Percentiles rank a stretch among this genome's conserved stretches.
These are phyloP conservation scores for Tipula unca DNA, from an alignment of 2,888 invertebrate genomes.

Conservation along the genomic window DNA sequence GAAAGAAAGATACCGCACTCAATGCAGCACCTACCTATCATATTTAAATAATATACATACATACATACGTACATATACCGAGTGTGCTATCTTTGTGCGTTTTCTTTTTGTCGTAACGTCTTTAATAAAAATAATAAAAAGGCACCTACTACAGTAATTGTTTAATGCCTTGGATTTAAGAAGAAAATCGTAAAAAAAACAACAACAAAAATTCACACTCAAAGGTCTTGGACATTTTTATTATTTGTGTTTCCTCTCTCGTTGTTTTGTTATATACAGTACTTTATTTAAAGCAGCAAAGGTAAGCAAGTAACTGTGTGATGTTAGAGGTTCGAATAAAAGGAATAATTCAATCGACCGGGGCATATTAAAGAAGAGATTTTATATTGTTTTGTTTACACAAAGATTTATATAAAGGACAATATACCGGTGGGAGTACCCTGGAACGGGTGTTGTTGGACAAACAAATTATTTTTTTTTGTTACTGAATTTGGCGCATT, in stretches of 20 bases:
- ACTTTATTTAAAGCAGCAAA: not conserved
- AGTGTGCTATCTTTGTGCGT: not conserved
- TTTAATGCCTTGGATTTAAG: not conserved
- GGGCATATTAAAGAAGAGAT: not conserved
- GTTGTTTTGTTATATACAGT: not conserved
- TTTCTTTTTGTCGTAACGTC: not conserved
- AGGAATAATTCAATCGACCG: not conserved
- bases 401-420: not conserved
- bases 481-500: not conserved
- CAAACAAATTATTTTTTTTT: not conserved
- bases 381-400: not conserved
- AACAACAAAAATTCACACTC: not conserved
- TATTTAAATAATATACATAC: too few species aligned
- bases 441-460: not conserved
- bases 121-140: not conserved
- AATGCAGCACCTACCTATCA: not conserved
- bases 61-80: not conserved
- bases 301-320: not conserved
- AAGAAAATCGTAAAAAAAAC: not conserved
- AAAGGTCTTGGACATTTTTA: conserved; percentile 8
- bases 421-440: not conserved
- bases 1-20: not conserved
- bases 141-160: not conserved
- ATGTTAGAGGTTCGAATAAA: not conserved
- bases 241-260: not conserved